Conservation (phyloP, 1,140 invertebrate genomes). For the Bombus affinis region DNA sequence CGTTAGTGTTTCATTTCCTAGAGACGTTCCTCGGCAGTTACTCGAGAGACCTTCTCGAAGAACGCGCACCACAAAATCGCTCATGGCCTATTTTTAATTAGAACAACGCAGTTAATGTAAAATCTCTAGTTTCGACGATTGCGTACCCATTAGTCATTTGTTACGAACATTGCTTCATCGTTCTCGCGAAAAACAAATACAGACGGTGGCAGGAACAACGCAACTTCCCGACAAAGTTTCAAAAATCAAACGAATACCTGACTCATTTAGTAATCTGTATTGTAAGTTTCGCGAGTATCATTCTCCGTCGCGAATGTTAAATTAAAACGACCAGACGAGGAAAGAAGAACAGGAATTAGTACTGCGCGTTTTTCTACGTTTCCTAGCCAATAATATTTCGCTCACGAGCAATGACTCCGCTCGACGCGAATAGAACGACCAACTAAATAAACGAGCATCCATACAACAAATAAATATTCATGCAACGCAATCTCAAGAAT, state of each 20-base stretch:
- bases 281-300: neutral
- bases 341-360: neutral
- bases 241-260: conserved; percentile 2
- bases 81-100: neutral
- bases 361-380: neutral
- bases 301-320: neutral
- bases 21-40: neutral
- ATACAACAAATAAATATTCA: neutral
- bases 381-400: neutral
- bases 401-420: conserved; percentile 1
- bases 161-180: conserved; percentile 11
- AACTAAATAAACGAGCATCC: neutral
- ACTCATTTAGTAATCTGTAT: neutral
- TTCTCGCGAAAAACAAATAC: conserved; percentile 6
- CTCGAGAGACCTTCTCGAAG: neutral
- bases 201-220: neutral
- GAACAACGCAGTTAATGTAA: neutral
- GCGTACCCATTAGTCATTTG: neutral
- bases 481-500: neutral
- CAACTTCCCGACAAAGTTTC: conserved; percentile 20
- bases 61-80: neutral
- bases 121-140: neutral
- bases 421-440: neutral
- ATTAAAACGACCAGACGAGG: neutral
- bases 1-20: neutral